Evolutionary conservation across 92 coral and sea anemone genomes (phyloP).

Genomic region (Epizoanthus scotinus): DNA sequence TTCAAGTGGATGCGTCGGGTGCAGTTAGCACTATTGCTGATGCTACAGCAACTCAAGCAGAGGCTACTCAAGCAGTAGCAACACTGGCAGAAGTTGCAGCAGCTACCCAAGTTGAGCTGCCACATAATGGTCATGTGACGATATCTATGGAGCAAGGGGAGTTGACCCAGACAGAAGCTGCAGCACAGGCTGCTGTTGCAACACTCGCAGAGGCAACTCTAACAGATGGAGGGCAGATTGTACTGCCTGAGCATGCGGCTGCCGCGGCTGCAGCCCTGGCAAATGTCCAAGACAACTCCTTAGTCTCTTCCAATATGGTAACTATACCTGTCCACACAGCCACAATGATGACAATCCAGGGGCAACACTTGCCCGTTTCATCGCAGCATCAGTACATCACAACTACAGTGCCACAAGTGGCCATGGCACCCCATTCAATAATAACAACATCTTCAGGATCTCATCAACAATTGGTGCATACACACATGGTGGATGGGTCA

Average conservation of each 20-base stretch:
- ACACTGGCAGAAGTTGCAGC: constrained; percentile 99
- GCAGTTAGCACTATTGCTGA: constrained; percentile 97
- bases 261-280: constrained; percentile 90
- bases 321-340: constrained; percentile 97
- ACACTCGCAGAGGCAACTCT: constrained; percentile 98
- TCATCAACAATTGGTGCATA: constrained; percentile 63
- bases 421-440: constrained; percentile 98
- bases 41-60: constrained; percentile 91
- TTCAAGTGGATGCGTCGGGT: constrained; percentile 99
- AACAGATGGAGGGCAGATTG: constrained; percentile 98
- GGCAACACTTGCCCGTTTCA: constrained; percentile 71
- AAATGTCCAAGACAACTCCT: constrained; percentile 76
- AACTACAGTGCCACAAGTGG: constrained; percentile 92
- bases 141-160: constrained; percentile 83
- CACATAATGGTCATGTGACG: constrained; percentile 72
- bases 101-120: constrained; percentile 84
- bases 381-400: constrained; percentile 86
- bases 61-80: constrained; percentile 99
- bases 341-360: constrained; percentile 95
- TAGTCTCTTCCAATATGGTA: constrained; percentile 84
- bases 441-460: constrained; percentile 84
- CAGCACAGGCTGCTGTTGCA: constrained; percentile 99
- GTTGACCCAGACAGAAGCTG: constrained; percentile 93
- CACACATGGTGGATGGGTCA: constrained; percentile 80
- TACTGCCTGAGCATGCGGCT: constrained; percentile 98